phyloP scores from a whole-genome alignment of 2,113 vertebrate species.

The Apeltes quadracus region DNA sequence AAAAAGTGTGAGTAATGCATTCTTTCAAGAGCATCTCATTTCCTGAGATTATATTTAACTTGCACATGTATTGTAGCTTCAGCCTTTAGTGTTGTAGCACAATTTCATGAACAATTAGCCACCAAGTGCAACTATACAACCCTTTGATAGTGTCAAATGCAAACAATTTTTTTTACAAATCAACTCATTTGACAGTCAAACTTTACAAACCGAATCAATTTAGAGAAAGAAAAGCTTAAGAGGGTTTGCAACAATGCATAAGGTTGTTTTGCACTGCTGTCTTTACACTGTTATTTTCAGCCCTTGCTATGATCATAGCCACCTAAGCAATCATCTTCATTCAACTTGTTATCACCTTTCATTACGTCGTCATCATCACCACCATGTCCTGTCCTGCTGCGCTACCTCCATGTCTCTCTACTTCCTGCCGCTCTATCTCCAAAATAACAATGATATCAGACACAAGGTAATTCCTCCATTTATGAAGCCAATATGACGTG shows the following conservation, averaged over 20 bases:
- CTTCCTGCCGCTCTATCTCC: background rate
- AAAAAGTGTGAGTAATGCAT: background rate
- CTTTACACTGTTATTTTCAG: slow-evolving; percentile 52
- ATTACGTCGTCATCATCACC: slow-evolving; percentile 15
- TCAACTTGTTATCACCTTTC: slow-evolving; percentile 19
- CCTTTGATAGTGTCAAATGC: background rate
- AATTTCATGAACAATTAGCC: background rate
- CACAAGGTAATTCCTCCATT: slow-evolving; percentile 22
- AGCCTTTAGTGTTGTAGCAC: background rate
- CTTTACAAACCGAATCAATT: background rate
- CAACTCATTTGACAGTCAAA: background rate
- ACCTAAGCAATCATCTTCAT: slow-evolving; percentile 15
- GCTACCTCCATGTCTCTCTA: slow-evolving; percentile 6
- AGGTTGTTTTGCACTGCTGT: background rate
- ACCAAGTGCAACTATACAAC: background rate
- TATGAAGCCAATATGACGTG: background rate
- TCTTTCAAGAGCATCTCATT: background rate
- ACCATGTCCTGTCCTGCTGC: slow-evolving; percentile 4
- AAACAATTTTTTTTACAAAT: background rate
- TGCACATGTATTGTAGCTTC: too few species aligned
- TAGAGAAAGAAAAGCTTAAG: background rate
- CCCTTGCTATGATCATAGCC: slow-evolving; percentile 24
- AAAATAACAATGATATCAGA: slow-evolving; percentile 6
- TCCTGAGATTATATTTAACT: background rate
- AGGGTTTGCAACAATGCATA: background rate